A percentile compares a stretch with the other conserved stretches of the same genome.
Conservation (phyloP, 1,140 invertebrate species). For the Aporrectodea caliginosa region DNA sequence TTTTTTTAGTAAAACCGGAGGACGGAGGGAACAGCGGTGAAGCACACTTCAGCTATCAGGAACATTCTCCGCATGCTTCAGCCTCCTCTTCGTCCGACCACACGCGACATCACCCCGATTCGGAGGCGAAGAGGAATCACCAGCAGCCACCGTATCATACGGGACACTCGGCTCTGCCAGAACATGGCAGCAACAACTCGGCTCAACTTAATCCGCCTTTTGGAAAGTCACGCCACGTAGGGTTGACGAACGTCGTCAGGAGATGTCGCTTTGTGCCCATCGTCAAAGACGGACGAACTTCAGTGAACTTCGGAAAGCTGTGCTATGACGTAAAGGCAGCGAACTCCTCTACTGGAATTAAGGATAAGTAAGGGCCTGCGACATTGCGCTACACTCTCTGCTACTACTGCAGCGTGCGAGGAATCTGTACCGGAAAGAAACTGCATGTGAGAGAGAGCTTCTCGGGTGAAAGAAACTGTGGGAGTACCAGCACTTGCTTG, state of each 20-base stretch:
- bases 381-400: too few relatives aligned
- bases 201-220: not conserved
- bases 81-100: not conserved
- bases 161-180: not conserved
- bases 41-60: not conserved
- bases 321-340: not conserved
- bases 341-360: not conserved
- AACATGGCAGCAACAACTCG: not conserved
- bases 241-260: not conserved
- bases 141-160: too few relatives aligned
- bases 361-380: too few relatives aligned
- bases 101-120: not conserved
- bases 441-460: too few relatives aligned
- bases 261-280: not conserved
- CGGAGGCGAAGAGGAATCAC: too few relatives aligned
- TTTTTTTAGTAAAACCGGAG: not conserved
- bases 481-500: too few relatives aligned
- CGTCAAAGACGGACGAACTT: not conserved
- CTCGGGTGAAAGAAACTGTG: too few relatives aligned
- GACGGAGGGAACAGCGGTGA: not conserved
- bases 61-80: not conserved
- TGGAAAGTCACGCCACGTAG: not conserved
- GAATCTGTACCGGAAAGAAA: too few relatives aligned
- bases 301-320: not conserved
- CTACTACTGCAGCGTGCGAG: too few relatives aligned